Percentiles rank a stretch among this genome's conserved stretches.
Evolutionary conservation across 2,797 vertebrate species (phyloP).

Genomic region (Chaunax sp.): DNA sequence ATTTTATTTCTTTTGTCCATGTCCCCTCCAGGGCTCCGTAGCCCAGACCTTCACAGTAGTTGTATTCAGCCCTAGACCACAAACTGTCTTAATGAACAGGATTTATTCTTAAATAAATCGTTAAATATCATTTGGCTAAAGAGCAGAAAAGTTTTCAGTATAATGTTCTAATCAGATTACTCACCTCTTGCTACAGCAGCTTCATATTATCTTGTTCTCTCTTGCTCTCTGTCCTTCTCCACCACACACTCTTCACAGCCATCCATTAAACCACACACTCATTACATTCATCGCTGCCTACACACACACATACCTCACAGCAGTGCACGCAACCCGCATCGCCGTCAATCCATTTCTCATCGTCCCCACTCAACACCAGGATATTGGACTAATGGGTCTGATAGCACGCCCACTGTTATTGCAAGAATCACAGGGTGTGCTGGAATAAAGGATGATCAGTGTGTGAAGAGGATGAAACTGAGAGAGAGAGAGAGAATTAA

Average conservation of each 20-base stretch:
- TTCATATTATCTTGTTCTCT: slow-evolving; percentile 32
- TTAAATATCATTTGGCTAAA: neutral
- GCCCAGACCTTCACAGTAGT: too few species aligned
- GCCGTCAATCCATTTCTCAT: slow-evolving; percentile 61
- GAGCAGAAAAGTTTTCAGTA: neutral
- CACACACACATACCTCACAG: slow-evolving; percentile 43
- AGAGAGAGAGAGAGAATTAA: slow-evolving; percentile 6
- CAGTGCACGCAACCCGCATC: slow-evolving; percentile 50
- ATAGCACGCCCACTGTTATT: slow-evolving; percentile 61
- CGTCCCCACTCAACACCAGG: slow-evolving; percentile 62
- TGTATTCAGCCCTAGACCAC: too few species aligned
- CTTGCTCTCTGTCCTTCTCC: slow-evolving; percentile 21
- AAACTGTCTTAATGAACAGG: too few species aligned
- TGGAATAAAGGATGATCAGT: slow-evolving; percentile 48
- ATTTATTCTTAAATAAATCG: too few species aligned
- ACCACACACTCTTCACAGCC: slow-evolving; percentile 47
- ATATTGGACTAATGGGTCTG: slow-evolving; percentile 69
- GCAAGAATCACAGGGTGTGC: slow-evolving; percentile 38
- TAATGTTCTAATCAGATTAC: slow-evolving; percentile 2
- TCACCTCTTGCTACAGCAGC: neutral
- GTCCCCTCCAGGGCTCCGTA: too few species aligned
- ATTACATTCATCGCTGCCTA: slow-evolving; percentile 48
- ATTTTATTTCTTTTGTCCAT: too few species aligned
- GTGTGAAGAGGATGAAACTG: slow-evolving; percentile 23
- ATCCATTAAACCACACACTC: slow-evolving; percentile 69